Percentiles rank a stretch among this genome's conserved stretches.
Evolutionary conservation across 2,888 invertebrate genomes (phyloP).

Genomic region (Synanthedon myopaeformis): DNA sequence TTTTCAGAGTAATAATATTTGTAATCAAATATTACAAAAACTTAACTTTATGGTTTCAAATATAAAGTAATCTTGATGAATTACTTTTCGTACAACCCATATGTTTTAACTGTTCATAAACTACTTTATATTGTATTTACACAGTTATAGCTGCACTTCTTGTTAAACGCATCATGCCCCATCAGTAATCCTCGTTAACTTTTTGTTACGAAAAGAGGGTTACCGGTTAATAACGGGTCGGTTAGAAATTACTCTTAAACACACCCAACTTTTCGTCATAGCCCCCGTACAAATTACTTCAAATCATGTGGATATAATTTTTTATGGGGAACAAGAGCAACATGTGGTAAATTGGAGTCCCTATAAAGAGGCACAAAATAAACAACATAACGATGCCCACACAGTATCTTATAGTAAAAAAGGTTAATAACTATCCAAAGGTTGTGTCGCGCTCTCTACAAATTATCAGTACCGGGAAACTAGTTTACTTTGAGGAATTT

Average conservation of each 20-base stretch:
- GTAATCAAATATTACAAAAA: too few species aligned
- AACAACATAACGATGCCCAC: constrained; percentile 51
- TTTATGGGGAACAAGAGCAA: constrained; percentile 42
- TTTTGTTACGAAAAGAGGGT: constrained; percentile 40
- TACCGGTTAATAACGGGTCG: constrained; percentile 54
- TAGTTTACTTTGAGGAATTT: constrained; percentile 22
- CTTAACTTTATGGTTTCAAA: too few species aligned
- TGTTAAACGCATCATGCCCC: constrained; percentile 14
- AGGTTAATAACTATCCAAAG: constrained; percentile 38
- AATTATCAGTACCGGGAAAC: constrained; percentile 34
- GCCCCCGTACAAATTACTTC: constrained; percentile 56
- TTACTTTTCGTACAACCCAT: too few species aligned
- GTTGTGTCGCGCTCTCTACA: constrained; percentile 40
- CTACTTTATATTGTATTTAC: too few species aligned
- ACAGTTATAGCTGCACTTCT: too few species aligned
- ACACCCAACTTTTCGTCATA: constrained; percentile 58
- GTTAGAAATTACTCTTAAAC: constrained; percentile 52
- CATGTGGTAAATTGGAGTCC: constrained; percentile 66
- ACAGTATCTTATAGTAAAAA: constrained; percentile 33
- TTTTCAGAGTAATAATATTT: too few species aligned
- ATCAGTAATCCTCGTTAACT: constrained; percentile 43
- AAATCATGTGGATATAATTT: constrained; percentile 63
- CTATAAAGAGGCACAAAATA: constrained; percentile 49
- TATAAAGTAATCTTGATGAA: too few species aligned
- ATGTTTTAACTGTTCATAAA: constrained; percentile 4